A percentile compares a stretch with the other conserved stretches of the same genome.
phyloP scores from a whole-genome alignment of 1,140 invertebrate genomes.

The Mesaphorura yosii region DNA sequence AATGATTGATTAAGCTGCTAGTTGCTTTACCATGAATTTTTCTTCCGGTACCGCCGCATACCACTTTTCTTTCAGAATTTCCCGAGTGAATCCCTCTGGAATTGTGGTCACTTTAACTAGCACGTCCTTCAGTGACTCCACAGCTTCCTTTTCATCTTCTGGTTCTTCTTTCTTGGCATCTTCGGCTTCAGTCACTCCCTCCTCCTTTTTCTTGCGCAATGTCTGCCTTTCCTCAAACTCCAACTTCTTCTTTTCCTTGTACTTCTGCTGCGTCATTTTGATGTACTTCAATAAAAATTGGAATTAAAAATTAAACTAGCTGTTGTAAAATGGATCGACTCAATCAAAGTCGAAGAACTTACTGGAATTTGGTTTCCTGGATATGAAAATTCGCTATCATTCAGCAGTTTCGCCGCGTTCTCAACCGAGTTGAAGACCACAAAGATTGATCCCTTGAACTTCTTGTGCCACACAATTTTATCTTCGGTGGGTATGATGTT shows the following conservation, averaged over 20 bases:
- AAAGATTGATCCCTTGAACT: slow-evolving; percentile 30
- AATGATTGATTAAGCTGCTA: background rate
- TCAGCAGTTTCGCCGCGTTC: slow-evolving; percentile 10
- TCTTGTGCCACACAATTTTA: slow-evolving; percentile 13
- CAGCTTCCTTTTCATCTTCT: slow-evolving; percentile 6
- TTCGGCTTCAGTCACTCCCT: background rate
- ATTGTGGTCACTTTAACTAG: slow-evolving; percentile 20
- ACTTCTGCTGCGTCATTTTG: slow-evolving; percentile 18
- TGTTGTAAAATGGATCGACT: too few species aligned
- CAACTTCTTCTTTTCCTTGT: slow-evolving; percentile 10
- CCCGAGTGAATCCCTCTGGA: slow-evolving; percentile 18
- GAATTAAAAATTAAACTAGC: background rate
- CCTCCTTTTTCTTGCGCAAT: background rate
- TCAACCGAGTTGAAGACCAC: slow-evolving; percentile 26
- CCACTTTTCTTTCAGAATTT: slow-evolving; percentile 20
- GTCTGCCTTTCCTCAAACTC: slow-evolving; percentile 5
- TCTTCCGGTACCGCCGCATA: slow-evolving; percentile 7
- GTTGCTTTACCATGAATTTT: slow-evolving; percentile 10
- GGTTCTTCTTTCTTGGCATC: slow-evolving; percentile 1
- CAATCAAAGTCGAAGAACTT: background rate
- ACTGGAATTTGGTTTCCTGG: slow-evolving; percentile 9
- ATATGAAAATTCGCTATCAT: slow-evolving; percentile 3
- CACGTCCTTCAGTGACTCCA: background rate
- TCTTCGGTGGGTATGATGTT: background rate
- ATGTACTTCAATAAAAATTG: slow-evolving; percentile 10